Base-by-base conservation (phyloP, 1,140 invertebrate species). In the Popillia japonica region DNA sequence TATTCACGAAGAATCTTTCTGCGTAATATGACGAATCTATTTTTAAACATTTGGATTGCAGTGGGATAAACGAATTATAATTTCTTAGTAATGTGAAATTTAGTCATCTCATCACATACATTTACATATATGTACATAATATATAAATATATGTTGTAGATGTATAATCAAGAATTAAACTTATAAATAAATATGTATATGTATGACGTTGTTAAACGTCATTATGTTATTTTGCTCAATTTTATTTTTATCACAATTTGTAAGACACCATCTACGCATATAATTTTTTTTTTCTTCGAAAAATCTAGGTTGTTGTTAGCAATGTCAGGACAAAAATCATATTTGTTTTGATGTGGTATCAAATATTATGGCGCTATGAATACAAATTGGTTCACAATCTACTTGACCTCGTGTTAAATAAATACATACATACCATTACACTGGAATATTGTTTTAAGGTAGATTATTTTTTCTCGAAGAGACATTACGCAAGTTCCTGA, bases 321-420 rank as follows among this genome's bases (percentile, higher is more conserved):
- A 55, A 7, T 55, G 48, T 14, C 48, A 55, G 14, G 48, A 55
- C 48, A 55, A 55, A 55, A 55, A 55, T 55, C 27, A 4, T 55
- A n/a, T 68, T 68, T 68, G 61, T 68, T 68, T 68, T 68, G 22
- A 68, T 68, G 61, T 68, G 11, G 8, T 68, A 68, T 27, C 27
- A 27, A 68, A 68, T 68, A 22, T 68, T 68, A 34, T 68, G 61
- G 61, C 61, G 61, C 61, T 68, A 27, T 68, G 20, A 68, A 14
- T 22, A 68, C 61, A 68, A 68, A 68, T 68, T 68, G 61, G 61
- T 68, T 55, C 27, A 68, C 61, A 68, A 11, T 68, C 61, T 11
- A 22, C 61, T 68, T 68, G 61, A 68, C 61, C 61, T 68, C 61
- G 22, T 68, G 61, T 68, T 20, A 27, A 68, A 68, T 34, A 68